Evolutionary conservation across 1,140 invertebrate genomes (phyloP), one percentile per base, ranked within the genome.

Genomic region (Drosophila nigromelanica): DNA sequence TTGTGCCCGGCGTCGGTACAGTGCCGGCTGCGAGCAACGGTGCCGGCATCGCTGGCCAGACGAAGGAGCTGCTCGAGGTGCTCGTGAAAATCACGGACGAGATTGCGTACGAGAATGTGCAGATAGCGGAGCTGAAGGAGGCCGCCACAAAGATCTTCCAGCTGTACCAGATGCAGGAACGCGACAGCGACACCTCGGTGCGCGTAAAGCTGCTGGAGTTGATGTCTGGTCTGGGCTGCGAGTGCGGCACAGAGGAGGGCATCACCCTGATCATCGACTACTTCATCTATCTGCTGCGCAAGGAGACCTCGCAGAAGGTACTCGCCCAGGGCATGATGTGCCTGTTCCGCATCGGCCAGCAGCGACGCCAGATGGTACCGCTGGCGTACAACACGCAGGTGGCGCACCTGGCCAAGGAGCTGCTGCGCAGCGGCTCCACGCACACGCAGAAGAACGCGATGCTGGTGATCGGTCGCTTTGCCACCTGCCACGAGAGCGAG

Each of bases 241-340:
- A 90, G 30, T 71, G 73, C 37, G 50, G 59, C 5, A 75, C 76
- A 2, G 90, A 91, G 48, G 73, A 80, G 51, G 62, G 61, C 11
- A 51, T 89, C 5, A 78, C 70, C 5, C 48, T 90, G 0, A 68
- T 91, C 15, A 86, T 91, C 2, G 96, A 96, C 76, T 96, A 97
- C 92, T 95, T 96, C 10, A 94, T 96, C 24, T 93, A 93, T 61
- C 92, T 97, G 48, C 85, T 96, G 55, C 95, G 95, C 91, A 95
- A 95, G 80, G 96, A 97, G 93, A 94, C 94, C 62, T 97, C 96
- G 0, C 96, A 97, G 78, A 96, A 97, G 92, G 97, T 97, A 47
- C 94, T 90, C 11, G 90, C 86, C 40, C 83, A 92, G 63, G 89
- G 83, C 35, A 85, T 91, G 59, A 78, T 89, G 70, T 90, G 87